Base-by-base conservation (phyloP, 1,140 invertebrate species). In the Drosophila virilis region DNA sequence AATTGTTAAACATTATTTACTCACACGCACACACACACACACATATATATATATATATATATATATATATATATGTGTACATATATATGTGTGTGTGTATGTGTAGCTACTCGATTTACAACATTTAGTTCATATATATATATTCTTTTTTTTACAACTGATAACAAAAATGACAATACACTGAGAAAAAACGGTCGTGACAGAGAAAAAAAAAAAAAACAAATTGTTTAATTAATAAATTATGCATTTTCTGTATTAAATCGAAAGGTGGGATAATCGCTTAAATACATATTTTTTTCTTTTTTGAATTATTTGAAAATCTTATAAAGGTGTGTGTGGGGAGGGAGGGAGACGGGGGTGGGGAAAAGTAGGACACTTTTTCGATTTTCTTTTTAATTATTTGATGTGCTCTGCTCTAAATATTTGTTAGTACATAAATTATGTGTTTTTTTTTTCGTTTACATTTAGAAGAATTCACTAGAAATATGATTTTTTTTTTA, bases 211-310 rank as follows among this genome's bases (percentile, higher is more conserved):
- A 28, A 28, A 5, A 28, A 28, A 28, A 22, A 22, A 22, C 2
- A 22, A 22, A 1, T 1, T 5, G 5, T 28, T 4, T 28, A 28
- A 2, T 28, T 6, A 5, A 28, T 28, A 28, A 28, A 28, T 6
- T 4, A 28, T 28, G 22, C 17, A 28, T 3, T 28, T 40, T 40
- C 55, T 28, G 64, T 71, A 58, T 55, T 67, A 65, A 76, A 78
- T 78, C 85, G 85, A 77, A 84, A 90, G 86, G 86, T 90, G 86
- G 86, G 86, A 90, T 90, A 90, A 90, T 90, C 86, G 86, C 84
- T 90, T 82, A 78, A 90, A 80, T 71, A 72, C 54, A 65, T 70
- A 48, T 72, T 28, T 60, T 9, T 12, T 17, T 68, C n/a, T 60
- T 9, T 73, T 13, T 22, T 9, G 51, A 57, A 48, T 51, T 45